Evolutionary conservation across 2,888 invertebrate genomes (phyloP).

Genomic region (Gisinianus flammeolus): DNA sequence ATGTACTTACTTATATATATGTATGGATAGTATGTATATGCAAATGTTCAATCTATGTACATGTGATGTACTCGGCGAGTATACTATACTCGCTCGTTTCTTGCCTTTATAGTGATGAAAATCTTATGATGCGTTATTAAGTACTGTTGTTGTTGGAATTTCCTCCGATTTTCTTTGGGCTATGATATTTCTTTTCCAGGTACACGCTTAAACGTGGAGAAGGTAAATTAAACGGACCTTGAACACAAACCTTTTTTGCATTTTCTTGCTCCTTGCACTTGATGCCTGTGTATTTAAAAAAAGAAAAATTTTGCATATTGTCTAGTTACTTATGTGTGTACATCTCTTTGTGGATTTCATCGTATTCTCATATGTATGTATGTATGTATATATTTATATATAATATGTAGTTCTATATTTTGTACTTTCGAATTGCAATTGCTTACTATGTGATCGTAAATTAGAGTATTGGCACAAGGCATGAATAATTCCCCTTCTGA

Average conservation of each 20-base stretch:
- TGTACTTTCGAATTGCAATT: too few species aligned
- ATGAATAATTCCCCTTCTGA: constrained; percentile 45
- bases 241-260: constrained; percentile 37
- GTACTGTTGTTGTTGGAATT: neutral
- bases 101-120: neutral
- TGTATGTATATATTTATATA: too few species aligned
- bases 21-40: neutral
- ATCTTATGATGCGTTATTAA: neutral
- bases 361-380: too few species aligned
- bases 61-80: too few species aligned
- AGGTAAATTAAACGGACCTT: constrained; percentile 45
- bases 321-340: too few species aligned
- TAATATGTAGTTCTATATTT: neutral
- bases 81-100: neutral
- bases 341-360: too few species aligned
- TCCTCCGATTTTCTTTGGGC: neutral
- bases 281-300: constrained; percentile 28
- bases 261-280: constrained; percentile 40
- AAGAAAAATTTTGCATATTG: neutral
- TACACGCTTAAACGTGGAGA: constrained; percentile 44
- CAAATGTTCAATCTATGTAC: neutral
- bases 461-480: constrained; percentile 47
- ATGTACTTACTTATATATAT: neutral
- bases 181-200: constrained; percentile 43
- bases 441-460: constrained; percentile 43